Evolutionary conservation across 2,113 vertebrate genomes (phyloP).

Genomic region (Entomyzon cyanotis): DNA sequence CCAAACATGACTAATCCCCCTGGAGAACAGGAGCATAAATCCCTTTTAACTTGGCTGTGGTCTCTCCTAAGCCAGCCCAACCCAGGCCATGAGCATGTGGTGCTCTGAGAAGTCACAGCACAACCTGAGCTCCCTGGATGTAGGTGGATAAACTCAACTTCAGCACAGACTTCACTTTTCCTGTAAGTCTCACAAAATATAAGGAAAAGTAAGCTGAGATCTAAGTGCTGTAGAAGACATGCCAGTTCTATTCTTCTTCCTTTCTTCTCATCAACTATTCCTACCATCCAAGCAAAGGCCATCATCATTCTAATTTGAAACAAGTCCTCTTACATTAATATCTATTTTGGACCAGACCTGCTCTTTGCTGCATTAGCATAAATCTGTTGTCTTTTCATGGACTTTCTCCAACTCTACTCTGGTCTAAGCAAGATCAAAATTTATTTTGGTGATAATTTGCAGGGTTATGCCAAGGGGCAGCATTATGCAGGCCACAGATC

Average conservation of each 20-base stretch:
- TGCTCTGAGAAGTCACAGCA: neutral
- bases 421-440: neutral
- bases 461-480: neutral
- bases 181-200: neutral
- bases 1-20: neutral
- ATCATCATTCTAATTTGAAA: neutral
- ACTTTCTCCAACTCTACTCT: neutral
- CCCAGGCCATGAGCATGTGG: neutral
- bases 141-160: neutral
- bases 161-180: neutral
- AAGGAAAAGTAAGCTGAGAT: neutral
- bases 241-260: neutral
- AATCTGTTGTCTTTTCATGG: neutral
- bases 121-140: fast-evolving
- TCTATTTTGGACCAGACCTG: neutral
- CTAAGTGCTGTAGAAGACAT: neutral
- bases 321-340: neutral
- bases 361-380: neutral
- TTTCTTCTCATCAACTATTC: neutral
- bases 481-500: neutral
- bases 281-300: neutral
- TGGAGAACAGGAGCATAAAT: neutral
- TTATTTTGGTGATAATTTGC: neutral
- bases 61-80: neutral
- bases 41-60: neutral